Percentiles rank a stretch among this genome's conserved stretches.
Conservation (phyloP, 2,797 vertebrate species). For the Staurois parvus region DNA sequence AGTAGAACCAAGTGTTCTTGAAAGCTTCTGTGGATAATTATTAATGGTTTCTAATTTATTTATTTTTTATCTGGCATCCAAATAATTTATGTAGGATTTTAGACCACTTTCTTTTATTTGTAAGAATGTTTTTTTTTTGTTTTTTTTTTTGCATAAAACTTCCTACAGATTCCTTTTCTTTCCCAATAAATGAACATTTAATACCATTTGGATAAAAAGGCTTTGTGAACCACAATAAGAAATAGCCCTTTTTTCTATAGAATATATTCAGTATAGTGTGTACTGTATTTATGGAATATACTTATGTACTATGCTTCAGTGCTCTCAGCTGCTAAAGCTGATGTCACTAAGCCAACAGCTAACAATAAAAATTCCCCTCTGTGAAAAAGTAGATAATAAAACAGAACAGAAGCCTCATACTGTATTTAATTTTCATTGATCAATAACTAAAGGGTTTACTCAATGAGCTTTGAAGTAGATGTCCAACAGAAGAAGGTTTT, state of each 20-base stretch:
- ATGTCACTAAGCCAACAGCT: conserved; percentile 55
- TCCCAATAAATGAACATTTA: conserved; percentile 20
- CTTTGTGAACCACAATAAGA: conserved; percentile 47
- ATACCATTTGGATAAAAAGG: conserved; percentile 50
- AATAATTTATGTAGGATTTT: not conserved
- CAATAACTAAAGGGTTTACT: conserved; percentile 55
- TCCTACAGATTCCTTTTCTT: not conserved
- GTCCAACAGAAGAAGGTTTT: not conserved
- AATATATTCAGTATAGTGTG: conserved; percentile 41
- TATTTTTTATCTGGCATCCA: not conserved
- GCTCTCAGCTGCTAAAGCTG: conserved; percentile 39
- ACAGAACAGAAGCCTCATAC: conserved; percentile 27
- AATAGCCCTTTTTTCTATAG: conserved; percentile 27
- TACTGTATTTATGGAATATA: conserved; percentile 49
- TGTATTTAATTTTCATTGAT: conserved; percentile 58
- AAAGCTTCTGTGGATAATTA: conserved; percentile 1
- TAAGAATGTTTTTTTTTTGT: conserved; percentile 5
- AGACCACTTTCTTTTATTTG: conserved; percentile 20
- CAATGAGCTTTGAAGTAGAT: conserved; percentile 10
- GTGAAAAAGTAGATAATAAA: conserved; percentile 54
- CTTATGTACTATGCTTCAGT: conserved; percentile 53
- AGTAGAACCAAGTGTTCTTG: not conserved
- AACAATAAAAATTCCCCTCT: conserved; percentile 51
- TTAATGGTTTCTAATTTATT: conserved; percentile 19
- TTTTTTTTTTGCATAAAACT: not conserved